Conservation (phyloP, 2,113 vertebrate species). For the Centrocercus urophasianus region DNA sequence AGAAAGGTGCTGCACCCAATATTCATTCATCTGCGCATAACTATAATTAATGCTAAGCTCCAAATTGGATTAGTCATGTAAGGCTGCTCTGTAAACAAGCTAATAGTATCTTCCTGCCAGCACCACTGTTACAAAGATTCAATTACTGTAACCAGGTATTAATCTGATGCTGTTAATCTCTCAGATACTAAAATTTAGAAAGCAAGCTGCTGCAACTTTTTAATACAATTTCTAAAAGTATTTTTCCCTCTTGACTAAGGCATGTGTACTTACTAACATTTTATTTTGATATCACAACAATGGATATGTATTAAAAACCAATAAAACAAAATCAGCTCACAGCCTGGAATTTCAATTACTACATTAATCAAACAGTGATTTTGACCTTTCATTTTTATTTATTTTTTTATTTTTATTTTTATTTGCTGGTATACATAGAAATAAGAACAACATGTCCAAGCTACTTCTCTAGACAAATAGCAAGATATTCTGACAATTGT, state of each 20-base stretch:
- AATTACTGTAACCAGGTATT: conserved; percentile 75
- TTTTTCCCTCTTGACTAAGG: not conserved
- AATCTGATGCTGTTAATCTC: conserved; percentile 69
- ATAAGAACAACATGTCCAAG: not conserved
- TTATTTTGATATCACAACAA: conserved; percentile 27
- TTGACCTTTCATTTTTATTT: not conserved
- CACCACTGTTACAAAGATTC: conserved; percentile 60
- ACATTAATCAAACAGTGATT: not conserved
- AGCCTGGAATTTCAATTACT: not conserved
- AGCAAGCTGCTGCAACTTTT: conserved; percentile 27
- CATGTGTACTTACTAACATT: not conserved
- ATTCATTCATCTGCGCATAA: conserved; percentile 22
- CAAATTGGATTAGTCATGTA: conserved; percentile 75
- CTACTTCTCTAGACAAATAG: not conserved
- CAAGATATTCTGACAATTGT: not conserved
- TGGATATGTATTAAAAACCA: not conserved
- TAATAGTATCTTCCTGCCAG: conserved; percentile 70
- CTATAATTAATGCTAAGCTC: conserved; percentile 62
- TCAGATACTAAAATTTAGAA: conserved; percentile 48
- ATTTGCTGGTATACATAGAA: not conserved
- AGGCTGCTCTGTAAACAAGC: conserved; percentile 57
- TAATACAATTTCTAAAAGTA: conserved; percentile 42
- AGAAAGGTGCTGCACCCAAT: conserved; percentile 44
- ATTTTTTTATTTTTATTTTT: not conserved
- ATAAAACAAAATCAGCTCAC: not conserved